Conservation (phyloP, 2,888 invertebrate species). For the Zelleria hepariella region DNA sequence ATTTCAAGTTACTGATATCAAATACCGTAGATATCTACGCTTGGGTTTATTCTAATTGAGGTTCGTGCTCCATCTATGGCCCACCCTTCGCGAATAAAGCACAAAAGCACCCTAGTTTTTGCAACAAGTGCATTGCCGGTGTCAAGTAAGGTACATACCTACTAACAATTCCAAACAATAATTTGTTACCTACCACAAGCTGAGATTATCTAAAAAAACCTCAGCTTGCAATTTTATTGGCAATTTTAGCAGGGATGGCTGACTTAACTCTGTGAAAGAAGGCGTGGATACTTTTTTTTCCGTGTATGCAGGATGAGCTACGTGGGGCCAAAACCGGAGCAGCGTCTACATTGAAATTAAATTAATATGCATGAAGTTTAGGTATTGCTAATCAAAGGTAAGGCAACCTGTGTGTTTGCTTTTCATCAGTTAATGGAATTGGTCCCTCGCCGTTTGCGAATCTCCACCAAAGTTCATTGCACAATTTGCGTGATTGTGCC, state of each 20-base stretch:
- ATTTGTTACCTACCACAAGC: too few species aligned
- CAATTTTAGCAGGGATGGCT: too few species aligned
- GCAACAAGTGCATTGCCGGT: too few species aligned
- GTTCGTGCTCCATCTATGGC: background rate
- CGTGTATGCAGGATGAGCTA: too few species aligned
- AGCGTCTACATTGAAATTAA: constrained; percentile 21
- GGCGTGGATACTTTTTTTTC: too few species aligned
- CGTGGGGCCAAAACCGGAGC: background rate
- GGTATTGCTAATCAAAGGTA: constrained; percentile 15
- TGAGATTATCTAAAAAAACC: too few species aligned
- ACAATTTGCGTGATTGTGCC: constrained; percentile 25
- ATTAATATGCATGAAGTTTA: constrained; percentile 23
- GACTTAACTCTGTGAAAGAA: too few species aligned
- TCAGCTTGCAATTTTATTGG: too few species aligned
- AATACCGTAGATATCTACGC: background rate
- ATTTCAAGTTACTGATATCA: constrained; percentile 5
- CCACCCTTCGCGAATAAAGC: background rate
- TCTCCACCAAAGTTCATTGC: constrained; percentile 22
- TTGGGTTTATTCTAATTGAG: background rate
- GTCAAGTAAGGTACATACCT: too few species aligned
- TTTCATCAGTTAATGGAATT: constrained; percentile 45
- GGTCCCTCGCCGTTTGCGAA: constrained; percentile 26
- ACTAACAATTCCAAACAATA: too few species aligned
- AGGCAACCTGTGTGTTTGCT: constrained; percentile 28
- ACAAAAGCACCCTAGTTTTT: background rate